Percentiles rank a stretch among this genome's conserved stretches.
These are phyloP conservation scores for Sinella curviseta DNA, from an alignment of 1,140 invertebrate genomes.

Conservation along the genomic window DNA sequence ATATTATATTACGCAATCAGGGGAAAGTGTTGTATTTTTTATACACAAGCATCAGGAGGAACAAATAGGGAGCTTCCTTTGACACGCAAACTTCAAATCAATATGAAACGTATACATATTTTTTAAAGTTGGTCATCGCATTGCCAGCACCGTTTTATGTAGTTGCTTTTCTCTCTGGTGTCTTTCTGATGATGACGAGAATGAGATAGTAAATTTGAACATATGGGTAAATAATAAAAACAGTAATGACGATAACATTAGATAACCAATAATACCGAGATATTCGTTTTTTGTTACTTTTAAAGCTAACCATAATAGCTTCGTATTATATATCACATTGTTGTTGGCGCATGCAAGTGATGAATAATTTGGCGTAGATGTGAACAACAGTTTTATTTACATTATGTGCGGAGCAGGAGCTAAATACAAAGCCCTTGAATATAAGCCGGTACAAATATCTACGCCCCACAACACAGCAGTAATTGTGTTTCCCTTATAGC, in stretches of 20 bases:
- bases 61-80: neutral
- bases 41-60: no score
- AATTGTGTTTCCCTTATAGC: neutral
- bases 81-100: neutral
- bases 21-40: no score
- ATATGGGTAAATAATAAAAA: conserved; percentile 26
- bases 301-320: neutral
- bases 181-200: no score
- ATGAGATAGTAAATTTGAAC: neutral
- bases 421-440: no score
- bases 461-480: neutral
- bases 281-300: neutral
- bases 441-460: neutral
- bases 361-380: no score
- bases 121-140: no score
- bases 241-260: conserved; percentile 16
- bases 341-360: neutral
- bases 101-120: no score
- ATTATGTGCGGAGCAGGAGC: no score
- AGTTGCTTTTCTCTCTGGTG: no score
- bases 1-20: no score
- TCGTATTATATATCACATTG: neutral
- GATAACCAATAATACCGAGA: conserved; percentile 9
- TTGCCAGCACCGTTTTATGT: no score
- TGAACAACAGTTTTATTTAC: no score